Percentiles rank a stretch among this genome's conserved stretches.
Conservation (phyloP, 2,888 invertebrate species). For the Mystacides longicornis region DNA sequence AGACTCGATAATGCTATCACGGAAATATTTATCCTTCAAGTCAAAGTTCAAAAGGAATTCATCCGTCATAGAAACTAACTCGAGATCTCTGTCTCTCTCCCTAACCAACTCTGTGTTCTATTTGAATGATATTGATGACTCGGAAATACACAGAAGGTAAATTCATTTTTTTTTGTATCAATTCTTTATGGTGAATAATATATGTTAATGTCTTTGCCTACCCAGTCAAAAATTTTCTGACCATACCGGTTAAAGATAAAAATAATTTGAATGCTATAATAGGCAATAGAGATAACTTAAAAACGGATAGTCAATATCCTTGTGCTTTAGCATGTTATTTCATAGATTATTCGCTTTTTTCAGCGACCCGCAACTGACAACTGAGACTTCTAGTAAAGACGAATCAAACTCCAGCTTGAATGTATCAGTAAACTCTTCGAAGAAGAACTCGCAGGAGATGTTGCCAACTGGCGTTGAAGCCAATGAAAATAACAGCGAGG, state of each 20-base stretch:
- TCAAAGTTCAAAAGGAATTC: constrained; percentile 56
- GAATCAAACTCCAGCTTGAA: constrained; percentile 6
- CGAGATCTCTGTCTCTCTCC: constrained; percentile 48
- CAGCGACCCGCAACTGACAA: constrained; percentile 3
- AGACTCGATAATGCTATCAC: constrained; percentile 10
- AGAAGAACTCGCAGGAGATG: constrained; percentile 7
- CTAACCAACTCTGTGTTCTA: constrained; percentile 66
- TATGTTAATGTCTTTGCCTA: too few species aligned
- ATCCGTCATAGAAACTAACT: constrained; percentile 49
- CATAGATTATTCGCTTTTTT: neutral
- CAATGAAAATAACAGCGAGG: neutral
- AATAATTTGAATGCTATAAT: too few species aligned
- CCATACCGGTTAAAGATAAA: too few species aligned
- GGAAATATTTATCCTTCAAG: constrained; percentile 51
- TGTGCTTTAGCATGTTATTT: neutral
- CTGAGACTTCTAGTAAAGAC: constrained; percentile 5
- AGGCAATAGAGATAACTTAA: too few species aligned
- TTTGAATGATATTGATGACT: constrained; percentile 60
- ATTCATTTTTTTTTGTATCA: constrained; percentile 21
- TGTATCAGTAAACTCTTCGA: constrained; percentile 12
- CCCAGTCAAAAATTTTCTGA: too few species aligned
- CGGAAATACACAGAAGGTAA: constrained; percentile 52
- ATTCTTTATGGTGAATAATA: too few species aligned
- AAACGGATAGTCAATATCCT: too few species aligned
- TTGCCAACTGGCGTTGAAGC: neutral